Percentiles rank a stretch among this genome's conserved stretches.
phyloP scores from a whole-genome alignment of 2,113 vertebrate genomes.

The Caranx melampygus region DNA sequence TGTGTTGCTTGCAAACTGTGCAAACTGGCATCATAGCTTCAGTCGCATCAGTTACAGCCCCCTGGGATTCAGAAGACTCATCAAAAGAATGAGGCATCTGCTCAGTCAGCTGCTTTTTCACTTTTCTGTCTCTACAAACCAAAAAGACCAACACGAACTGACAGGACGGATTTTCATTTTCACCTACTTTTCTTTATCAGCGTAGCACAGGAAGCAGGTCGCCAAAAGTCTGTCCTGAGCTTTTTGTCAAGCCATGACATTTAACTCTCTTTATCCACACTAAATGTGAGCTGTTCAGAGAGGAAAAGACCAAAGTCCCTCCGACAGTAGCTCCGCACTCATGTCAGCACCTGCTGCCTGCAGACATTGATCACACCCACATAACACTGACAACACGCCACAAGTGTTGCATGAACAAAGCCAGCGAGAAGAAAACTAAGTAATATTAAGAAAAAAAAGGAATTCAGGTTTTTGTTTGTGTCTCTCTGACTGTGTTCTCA shows the following conservation, averaged over 20 bases:
- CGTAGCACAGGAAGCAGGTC: constrained; percentile 1
- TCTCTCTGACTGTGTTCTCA: neutral
- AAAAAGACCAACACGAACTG: constrained; percentile 1
- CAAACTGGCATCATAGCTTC: neutral
- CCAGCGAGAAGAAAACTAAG: neutral
- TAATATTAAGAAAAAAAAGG: neutral
- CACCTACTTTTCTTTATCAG: constrained; percentile 31
- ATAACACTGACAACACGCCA: constrained; percentile 14
- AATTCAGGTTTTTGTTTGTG: neutral
- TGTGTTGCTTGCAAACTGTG: constrained; percentile 1
- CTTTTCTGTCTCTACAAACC: neutral
- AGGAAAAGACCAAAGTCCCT: constrained; percentile 48
- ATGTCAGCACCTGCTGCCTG: constrained; percentile 45
- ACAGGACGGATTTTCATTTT: constrained; percentile 15
- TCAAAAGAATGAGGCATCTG: constrained; percentile 19
- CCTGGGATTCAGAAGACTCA: constrained; percentile 1
- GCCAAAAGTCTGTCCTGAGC: constrained; percentile 9
- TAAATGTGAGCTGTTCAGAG: constrained; percentile 48
- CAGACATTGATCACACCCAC: constrained; percentile 52
- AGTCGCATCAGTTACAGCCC: neutral
- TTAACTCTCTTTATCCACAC: constrained; percentile 48
- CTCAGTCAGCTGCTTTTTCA: constrained; percentile 17
- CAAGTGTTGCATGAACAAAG: constrained; percentile 12
- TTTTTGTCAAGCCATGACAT: constrained; percentile 53
- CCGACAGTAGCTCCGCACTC: constrained; percentile 29